Evolutionary conservation across 1,140 invertebrate genomes (phyloP).

Genomic region (Ips nitidus): DNA sequence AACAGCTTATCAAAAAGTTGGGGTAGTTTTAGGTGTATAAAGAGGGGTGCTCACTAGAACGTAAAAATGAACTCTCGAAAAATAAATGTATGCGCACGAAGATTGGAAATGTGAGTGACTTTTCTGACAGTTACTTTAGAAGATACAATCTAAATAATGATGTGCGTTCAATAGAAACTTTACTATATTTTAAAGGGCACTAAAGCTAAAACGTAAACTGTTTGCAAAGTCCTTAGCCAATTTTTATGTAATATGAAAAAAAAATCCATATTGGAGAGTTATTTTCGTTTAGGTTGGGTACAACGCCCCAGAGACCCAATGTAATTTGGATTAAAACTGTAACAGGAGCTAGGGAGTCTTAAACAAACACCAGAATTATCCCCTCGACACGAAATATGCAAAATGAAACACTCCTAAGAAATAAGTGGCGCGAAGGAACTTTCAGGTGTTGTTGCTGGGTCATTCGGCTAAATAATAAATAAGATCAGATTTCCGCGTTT

Average conservation of each 20-base stretch:
- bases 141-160: slow-evolving; percentile 34
- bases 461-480: slow-evolving; percentile 33
- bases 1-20: slow-evolving; percentile 38
- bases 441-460: slow-evolving; percentile 32
- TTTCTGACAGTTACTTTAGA: slow-evolving; percentile 33
- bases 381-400: slow-evolving; percentile 33
- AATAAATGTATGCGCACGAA: slow-evolving; percentile 35
- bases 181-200: not conserved
- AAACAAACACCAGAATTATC: slow-evolving; percentile 33
- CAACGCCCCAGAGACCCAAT: slow-evolving; percentile 16
- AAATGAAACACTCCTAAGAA: slow-evolving; percentile 34
- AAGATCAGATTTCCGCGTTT: slow-evolving; percentile 17
- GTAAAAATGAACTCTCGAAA: slow-evolving; percentile 35
- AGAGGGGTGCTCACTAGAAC: slow-evolving; percentile 34
- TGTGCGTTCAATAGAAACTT: slow-evolving; percentile 5
- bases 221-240: not conserved
- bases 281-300: slow-evolving; percentile 19
- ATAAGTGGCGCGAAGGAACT: slow-evolving; percentile 32
- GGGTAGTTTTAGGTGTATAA: slow-evolving; percentile 35
- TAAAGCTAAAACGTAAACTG: not conserved
- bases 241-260: not conserved
- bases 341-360: slow-evolving; percentile 22
- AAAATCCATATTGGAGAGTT: slow-evolving; percentile 22
- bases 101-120: slow-evolving; percentile 37
- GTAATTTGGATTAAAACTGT: slow-evolving; percentile 35